These are phyloP conservation scores for Trichonephila clavata DNA, from an alignment of 1,140 invertebrate species.

Conservation along the genomic window DNA sequence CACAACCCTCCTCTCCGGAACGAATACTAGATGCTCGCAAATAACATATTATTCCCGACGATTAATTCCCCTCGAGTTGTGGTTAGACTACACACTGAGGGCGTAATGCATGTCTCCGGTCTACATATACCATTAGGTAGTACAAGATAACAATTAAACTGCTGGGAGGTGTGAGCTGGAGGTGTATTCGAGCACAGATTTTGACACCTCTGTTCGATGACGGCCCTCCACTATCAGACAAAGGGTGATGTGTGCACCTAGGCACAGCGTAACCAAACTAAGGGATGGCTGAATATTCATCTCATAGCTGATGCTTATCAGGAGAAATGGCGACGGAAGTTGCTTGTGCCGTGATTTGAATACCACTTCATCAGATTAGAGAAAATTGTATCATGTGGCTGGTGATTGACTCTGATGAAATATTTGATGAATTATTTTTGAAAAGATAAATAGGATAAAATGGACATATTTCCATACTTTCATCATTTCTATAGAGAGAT, in stretches of 20 bases:
- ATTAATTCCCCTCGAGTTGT: conserved; percentile 49
- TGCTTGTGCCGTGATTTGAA: not conserved
- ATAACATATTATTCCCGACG: conserved; percentile 64
- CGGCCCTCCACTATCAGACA: not conserved
- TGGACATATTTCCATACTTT: not conserved
- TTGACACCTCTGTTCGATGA: conserved; percentile 37
- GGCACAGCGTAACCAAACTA: not conserved
- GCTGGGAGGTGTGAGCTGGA: not conserved
- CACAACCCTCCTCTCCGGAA: not conserved
- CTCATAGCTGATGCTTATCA: not conserved
- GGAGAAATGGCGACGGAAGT: not conserved
- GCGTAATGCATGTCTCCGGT: conserved; percentile 35
- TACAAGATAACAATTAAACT: conserved; percentile 60
- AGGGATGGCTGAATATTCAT: not conserved
- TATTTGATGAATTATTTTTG: not conserved
- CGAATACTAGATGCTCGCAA: conserved; percentile 11
- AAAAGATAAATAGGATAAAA: not conserved
- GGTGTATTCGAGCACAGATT: conserved; percentile 29
- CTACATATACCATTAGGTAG: conserved; percentile 28
- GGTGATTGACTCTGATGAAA: not conserved
- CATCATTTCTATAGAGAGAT: no score
- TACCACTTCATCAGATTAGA: not conserved
- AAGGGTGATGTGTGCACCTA: conserved; percentile 10
- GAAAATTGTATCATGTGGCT: not conserved
- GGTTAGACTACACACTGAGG: conserved; percentile 35